Conservation (phyloP, 2,888 invertebrate species). For the Melipona bicolor region DNA sequence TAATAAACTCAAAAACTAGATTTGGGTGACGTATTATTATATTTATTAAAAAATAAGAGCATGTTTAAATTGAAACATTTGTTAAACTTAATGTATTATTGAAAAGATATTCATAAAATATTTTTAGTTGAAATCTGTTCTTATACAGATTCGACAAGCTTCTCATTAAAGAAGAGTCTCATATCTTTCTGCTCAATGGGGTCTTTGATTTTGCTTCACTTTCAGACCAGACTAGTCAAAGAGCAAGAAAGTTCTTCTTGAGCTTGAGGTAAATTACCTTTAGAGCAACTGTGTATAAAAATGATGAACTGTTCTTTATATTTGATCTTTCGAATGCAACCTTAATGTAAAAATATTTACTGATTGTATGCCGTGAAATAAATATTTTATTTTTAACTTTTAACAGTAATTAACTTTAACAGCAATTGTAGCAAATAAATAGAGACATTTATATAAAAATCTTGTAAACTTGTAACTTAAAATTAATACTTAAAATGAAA, state of each 20-base stretch:
- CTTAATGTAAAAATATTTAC: constrained; percentile 9
- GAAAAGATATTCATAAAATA: neutral
- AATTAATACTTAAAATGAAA: neutral
- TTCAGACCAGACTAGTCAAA: constrained; percentile 29
- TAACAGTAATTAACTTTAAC: neutral
- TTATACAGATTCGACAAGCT: constrained; percentile 15
- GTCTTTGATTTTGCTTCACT: constrained; percentile 39
- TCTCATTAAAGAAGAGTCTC: constrained; percentile 22
- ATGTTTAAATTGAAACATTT: neutral
- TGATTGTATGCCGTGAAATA: neutral
- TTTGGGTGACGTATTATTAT: neutral
- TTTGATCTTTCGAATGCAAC: constrained; percentile 7
- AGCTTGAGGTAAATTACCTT: constrained; percentile 26
- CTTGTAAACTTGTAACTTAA: neutral
- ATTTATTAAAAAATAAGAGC: neutral
- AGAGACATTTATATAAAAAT: neutral
- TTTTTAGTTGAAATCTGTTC: constrained; percentile 23
- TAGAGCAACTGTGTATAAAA: constrained; percentile 22
- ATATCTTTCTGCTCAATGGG: constrained; percentile 23
- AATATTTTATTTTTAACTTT: neutral
- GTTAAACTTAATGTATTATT: neutral
- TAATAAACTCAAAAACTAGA: neutral
- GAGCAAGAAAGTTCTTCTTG: constrained; percentile 19
- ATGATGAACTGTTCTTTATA: neutral
- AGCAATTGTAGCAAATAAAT: neutral